phyloP scores from a whole-genome alignment of 37 sponge, comb jelly and placozoan species.

The Beroe forskalii region DNA sequence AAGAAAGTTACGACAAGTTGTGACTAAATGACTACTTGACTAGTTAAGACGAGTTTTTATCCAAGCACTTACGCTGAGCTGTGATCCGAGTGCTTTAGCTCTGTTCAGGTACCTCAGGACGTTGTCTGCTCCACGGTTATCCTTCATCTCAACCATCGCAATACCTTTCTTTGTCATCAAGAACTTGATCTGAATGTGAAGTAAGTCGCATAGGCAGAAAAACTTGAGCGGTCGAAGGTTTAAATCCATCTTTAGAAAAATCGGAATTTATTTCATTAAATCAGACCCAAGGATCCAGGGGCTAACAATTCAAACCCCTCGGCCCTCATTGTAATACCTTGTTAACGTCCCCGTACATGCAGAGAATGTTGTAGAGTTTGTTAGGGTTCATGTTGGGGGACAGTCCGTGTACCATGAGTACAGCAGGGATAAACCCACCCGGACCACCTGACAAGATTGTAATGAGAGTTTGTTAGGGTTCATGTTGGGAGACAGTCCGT shows the following conservation, averaged over 20 bases:
- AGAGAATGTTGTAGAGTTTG: conserved; percentile 38
- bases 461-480: conserved; percentile 27
- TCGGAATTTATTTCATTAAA: no score
- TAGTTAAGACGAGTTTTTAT: no score
- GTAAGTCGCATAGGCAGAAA: background rate
- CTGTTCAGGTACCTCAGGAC: conserved; percentile 16
- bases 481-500: conserved; percentile 35
- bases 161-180: conserved; percentile 62
- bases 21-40: no score
- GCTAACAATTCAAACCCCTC: no score
- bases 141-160: conserved; percentile 61
- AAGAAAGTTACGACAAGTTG: no score
- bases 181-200: conserved; percentile 51
- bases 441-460: conserved; percentile 15
- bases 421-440: background rate
- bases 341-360: conserved; percentile 61
- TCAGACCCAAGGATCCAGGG: no score
- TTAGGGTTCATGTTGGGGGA: conserved; percentile 36
- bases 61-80: conserved; percentile 15
- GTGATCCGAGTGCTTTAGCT: conserved; percentile 5
- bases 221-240: no score
- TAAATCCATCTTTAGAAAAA: no score
- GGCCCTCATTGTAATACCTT: no score
- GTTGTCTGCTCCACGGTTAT: conserved; percentile 9
- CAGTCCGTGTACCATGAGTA: conserved; percentile 63